Evolutionary conservation across 2,888 invertebrate genomes (phyloP), one percentile per base, ranked within the genome.

Genomic region (Drosophila stalkeri): DNA sequence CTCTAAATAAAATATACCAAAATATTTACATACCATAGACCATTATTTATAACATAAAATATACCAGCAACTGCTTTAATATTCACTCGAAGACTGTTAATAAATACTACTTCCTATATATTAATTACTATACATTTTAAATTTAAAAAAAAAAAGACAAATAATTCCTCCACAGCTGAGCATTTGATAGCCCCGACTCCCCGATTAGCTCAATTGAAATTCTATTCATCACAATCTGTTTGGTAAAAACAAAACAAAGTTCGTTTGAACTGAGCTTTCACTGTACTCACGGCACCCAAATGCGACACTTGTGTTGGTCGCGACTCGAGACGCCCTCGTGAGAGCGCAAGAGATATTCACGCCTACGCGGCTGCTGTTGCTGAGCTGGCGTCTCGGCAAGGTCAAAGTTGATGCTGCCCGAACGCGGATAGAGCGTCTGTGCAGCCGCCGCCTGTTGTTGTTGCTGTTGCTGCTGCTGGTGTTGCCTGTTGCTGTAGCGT

Each of bases 271-370:
- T 9, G 39, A 49, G 49, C 2, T 11, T 16, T 41, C 31, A 49
- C 49, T 60, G 60, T 49, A 92, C 92, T 92, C 85, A 92, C 92
- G 92, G 92, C 64, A 92, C 89, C 88, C 91, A 92, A 41, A 91
- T 82, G 18, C 79, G 72, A 47, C 92, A 92, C 64, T 90, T 92
- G 64, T 91, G 77, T 18, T 65, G 65, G 16, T 62, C 73, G 0
- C 56, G 61, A 59, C 69, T 75, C 16, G 72, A 47, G 1, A 66
- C 35, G 7, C 72, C 61, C 57, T 79, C 83, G 55, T 86, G 78
- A 12, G 56, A 35, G 6, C 83, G 79, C 47, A 67, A 18, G 35
- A 75, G 20, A 52, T 70, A 73, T 43, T 81, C 71, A 0, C 88
- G 82, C 31, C 69, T 55, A 11, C 18, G 59, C 27, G 70, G 55